Evolutionary conservation across 2,797 vertebrate genomes (phyloP), one percentile per base, ranked within the genome.

Genomic region (Xyrichtys novacula): DNA sequence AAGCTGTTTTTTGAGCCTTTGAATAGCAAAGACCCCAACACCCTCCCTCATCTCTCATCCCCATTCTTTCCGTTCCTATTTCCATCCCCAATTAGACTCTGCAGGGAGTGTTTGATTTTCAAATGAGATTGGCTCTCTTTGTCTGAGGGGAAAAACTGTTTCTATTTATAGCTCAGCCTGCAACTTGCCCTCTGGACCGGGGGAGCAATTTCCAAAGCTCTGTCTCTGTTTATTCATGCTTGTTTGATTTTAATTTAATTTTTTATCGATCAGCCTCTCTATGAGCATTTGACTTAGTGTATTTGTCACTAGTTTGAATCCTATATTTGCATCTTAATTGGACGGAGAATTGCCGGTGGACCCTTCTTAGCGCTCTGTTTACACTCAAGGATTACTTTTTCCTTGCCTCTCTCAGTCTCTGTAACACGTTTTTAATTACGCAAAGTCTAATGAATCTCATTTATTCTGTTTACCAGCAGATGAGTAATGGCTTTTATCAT

Each of bases 301-400:
- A 82, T 76, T 57, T 25, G 52, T 77, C 73, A 53, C 74, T 9
- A 3, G 34, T 81, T 84, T 78, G 52, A 74, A 76, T 76, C 11
- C 61, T 9, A 31, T 73, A 85, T 90, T 89, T 88, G 81, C 83
- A 88, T 90, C 77, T 83, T 83, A 91, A 91, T 88, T 78, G 83
- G 65, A 22, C 64, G 50, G 65, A 80, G 60, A 68, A 75, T 85
- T 85, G 74, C 49, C 31, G 2, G 38, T 31, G 62, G 72, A 77
- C 55, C 54, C 25, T 47, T 42, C 58, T 74, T 26, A n/a, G 12
- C 1, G 25, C 64, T 69, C 6, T 57, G 68, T 83, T 71, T 73
- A 73, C 75, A 80, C 78, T 22, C 23, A 36, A 65, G 75, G 65
- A 80, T 80, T 78, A 52, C 60, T 56, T 72, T 47, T n/a, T 31